Evolutionary conservation across 2,797 vertebrate genomes (phyloP), one percentile per base, ranked within the genome.

Genomic region (Catamblyrhynchus diadema): DNA sequence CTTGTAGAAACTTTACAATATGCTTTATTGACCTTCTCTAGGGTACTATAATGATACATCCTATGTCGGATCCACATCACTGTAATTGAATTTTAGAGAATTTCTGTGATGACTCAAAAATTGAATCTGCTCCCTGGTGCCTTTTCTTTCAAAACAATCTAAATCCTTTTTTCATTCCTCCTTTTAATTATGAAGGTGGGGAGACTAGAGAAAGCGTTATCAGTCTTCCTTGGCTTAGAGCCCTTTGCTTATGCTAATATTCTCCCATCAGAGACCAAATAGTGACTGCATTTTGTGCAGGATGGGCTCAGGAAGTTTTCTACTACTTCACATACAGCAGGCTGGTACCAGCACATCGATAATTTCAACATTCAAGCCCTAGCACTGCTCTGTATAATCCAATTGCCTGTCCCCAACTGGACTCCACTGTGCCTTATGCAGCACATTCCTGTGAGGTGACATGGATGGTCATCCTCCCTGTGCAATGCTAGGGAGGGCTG

Each of bases 51-150:
- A 86, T 90, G 95, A 93, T 89, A 85, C 44, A 92, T 93, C 51
- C 91, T 86, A 32, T 87, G 67, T 94, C 79, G 91, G 35, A 84
- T 86, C 71, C 95, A 85, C 91, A 85, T 90, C 86, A 66, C 44
- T 51, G 33, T 96, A 96, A 97, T 71, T 95, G 93, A 96, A 97
- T 97, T 97, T 87, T 79, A 81, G 82, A 88, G 62, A 96, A 95
- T 92, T 94, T 89, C 82, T 44, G 7, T 32, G 79, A 94, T 89
- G 80, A 44, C 72, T 92, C 72, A 83, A 89, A 94, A 93, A 94
- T 87, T 92, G 75, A 95, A 93, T 91, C 81, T 89, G 61, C 44
- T 95, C 93, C 82, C 93, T 65, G 15, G 62, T 91, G 86, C 70
- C 86, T 95, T 84, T 94, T 93, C 70, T 97, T 96, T 93, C 78